phyloP scores from a whole-genome alignment of 1,140 invertebrate genomes.

The Drosophila leontia region DNA sequence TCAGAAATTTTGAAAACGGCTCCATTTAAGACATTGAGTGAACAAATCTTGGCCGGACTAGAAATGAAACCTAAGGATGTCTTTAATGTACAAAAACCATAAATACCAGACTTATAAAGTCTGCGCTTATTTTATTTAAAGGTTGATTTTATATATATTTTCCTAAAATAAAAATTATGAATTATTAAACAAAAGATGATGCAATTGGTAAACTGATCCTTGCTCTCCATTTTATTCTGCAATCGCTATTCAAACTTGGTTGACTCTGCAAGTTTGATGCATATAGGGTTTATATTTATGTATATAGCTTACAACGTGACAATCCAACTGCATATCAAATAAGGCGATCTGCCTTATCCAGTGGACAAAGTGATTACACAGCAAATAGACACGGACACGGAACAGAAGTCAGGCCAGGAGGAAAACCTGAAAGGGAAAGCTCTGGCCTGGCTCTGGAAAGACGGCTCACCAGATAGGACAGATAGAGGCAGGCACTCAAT shows the following conservation, averaged over 20 bases:
- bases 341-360: constrained; percentile 23
- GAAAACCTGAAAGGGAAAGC: constrained; percentile 34
- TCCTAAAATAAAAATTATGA: neutral
- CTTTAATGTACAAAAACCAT: neutral
- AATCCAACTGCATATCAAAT: constrained; percentile 47
- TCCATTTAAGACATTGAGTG: neutral
- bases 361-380: constrained; percentile 55
- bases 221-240: neutral
- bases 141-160: too few species aligned
- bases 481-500: constrained; percentile 54
- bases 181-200: too few species aligned
- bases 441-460: constrained; percentile 12
- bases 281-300: neutral
- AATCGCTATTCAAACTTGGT: neutral
- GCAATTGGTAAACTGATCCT: constrained; percentile 3
- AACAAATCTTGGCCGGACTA: neutral
- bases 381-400: constrained; percentile 10
- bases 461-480: constrained; percentile 22
- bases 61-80: neutral
- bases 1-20: neutral
- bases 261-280: neutral
- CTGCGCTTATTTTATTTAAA: neutral
- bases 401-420: constrained; percentile 15
- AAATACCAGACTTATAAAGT: neutral
- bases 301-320: constrained; percentile 5